A percentile compares a stretch with the other conserved stretches of the same genome.
Evolutionary conservation across 2,888 invertebrate species (phyloP).

Genomic region (Diplolepis rosae): DNA sequence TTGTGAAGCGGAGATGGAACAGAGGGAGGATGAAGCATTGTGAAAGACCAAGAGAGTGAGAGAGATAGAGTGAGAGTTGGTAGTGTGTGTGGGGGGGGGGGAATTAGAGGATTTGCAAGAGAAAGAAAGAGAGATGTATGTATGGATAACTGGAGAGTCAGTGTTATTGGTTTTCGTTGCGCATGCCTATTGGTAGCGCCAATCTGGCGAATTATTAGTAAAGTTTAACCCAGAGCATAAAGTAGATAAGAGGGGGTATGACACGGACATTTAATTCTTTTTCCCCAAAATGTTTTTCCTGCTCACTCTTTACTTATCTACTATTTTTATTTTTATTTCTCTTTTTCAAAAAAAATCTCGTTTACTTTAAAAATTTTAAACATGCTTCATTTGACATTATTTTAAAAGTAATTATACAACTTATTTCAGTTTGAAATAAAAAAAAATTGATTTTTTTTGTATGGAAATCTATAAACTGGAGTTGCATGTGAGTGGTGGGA

Average conservation of each 20-base stretch:
- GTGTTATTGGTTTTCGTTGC: slow-evolving; percentile 72
- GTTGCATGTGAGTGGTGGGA: not conserved
- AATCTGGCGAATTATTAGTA: slow-evolving; percentile 71
- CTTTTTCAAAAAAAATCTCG: not conserved
- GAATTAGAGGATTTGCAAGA: slow-evolving; percentile 4
- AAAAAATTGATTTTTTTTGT: not conserved
- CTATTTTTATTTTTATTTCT: not conserved
- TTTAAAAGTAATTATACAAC: not conserved
- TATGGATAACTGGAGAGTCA: slow-evolving; percentile 52
- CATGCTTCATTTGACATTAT: not conserved
- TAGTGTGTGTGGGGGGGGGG: slow-evolving; percentile 10
- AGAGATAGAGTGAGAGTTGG: not conserved
- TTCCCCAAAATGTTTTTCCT: slow-evolving; percentile 29
- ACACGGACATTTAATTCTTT: slow-evolving; percentile 56
- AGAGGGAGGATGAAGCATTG: slow-evolving; percentile 23
- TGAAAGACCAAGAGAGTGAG: slow-evolving; percentile 42
- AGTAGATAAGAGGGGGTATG: slow-evolving; percentile 58
- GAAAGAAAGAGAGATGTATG: slow-evolving; percentile 51
- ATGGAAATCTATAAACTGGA: no score
- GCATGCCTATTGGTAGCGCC: slow-evolving; percentile 68
- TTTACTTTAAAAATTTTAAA: not conserved
- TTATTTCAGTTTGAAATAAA: not conserved
- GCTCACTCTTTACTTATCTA: slow-evolving; percentile 27
- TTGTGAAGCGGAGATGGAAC: slow-evolving; percentile 24
- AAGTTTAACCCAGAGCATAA: slow-evolving; percentile 61